A percentile compares a stretch with the other conserved stretches of the same genome.
Conservation (phyloP, 2,888 invertebrate species). For the Conistra vaccinii region DNA sequence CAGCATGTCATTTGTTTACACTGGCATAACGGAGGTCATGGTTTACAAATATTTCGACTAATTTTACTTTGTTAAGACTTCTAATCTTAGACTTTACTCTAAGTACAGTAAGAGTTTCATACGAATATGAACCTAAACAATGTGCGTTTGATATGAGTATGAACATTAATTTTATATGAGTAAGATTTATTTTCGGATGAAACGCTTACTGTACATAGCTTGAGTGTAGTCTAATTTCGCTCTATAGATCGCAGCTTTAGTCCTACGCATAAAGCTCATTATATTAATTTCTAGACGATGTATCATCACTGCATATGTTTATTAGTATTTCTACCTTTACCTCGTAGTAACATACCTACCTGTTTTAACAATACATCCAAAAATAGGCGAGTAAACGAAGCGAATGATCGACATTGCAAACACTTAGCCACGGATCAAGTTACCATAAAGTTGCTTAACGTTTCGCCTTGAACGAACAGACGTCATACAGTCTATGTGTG, state of each 20-base stretch:
- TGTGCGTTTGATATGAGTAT: neutral
- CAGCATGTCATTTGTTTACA: neutral
- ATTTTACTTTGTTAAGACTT: neutral
- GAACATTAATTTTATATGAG: neutral
- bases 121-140: neutral
- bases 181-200: neutral
- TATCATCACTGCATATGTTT: neutral
- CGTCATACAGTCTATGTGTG: conserved; percentile 37
- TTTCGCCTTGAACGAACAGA: conserved; percentile 40
- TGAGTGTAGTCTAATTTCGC: neutral
- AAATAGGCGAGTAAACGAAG: conserved; percentile 37
- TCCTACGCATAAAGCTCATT: neutral
- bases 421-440: conserved; percentile 47
- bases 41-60: neutral
- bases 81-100: no score
- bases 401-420: conserved; percentile 48
- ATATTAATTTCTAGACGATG: neutral
- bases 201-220: neutral
- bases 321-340: neutral
- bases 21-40: no score
- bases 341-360: neutral
- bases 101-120: neutral
- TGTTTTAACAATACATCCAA: conserved; percentile 4
- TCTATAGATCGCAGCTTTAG: neutral
- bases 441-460: conserved; percentile 43